phyloP scores from a whole-genome alignment of 92 coral and sea anemone genomes.

The Palythoa caribaeorum region DNA sequence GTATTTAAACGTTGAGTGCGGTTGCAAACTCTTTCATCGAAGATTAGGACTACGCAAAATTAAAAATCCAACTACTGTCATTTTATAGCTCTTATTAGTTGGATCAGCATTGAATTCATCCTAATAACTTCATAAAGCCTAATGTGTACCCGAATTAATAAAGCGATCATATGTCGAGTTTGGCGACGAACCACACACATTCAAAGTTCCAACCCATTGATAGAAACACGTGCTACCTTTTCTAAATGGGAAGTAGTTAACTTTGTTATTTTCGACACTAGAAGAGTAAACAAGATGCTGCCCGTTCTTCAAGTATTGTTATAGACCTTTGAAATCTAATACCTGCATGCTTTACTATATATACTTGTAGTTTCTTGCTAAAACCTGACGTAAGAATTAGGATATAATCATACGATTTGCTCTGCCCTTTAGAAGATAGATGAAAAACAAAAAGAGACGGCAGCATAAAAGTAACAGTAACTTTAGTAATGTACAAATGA shows the following conservation, averaged over 20 bases:
- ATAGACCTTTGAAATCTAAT: neutral
- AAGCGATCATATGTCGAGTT: no score
- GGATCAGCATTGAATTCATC: neutral
- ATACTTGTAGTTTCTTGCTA: no score
- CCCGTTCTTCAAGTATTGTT: neutral
- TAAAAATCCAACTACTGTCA: conserved; percentile 4
- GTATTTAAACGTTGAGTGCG: neutral
- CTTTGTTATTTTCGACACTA: no score
- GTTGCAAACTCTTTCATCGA: conserved; percentile 32
- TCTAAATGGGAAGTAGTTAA: no score
- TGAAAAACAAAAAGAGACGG: neutral
- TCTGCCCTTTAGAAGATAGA: neutral
- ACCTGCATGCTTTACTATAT: neutral
- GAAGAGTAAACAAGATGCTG: neutral
- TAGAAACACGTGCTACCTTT: no score
- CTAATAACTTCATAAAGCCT: neutral
- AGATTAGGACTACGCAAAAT: conserved; percentile 18
- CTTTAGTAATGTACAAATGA: neutral
- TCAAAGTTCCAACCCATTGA: no score
- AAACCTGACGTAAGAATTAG: no score
- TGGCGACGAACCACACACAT: no score
- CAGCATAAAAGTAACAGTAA: no score
- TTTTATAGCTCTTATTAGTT: neutral
- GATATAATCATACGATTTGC: neutral
- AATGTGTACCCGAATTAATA: neutral